Percentiles rank a stretch among this genome's conserved stretches.
Conservation (phyloP, 2,797 vertebrate genomes). For the Podarcis siculus region DNA sequence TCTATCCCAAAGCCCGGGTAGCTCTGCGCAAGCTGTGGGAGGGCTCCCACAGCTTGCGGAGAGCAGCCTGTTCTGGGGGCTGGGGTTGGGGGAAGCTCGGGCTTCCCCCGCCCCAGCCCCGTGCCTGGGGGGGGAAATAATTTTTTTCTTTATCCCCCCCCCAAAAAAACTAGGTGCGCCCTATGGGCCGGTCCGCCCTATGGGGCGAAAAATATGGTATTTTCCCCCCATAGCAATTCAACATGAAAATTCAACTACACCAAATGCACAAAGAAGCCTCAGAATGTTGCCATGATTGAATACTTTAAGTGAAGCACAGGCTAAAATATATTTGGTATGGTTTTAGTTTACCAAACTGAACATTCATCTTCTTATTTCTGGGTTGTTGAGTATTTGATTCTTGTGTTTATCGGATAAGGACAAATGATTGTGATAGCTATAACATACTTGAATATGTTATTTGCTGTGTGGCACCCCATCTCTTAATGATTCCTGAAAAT, state of each 20-base stretch:
- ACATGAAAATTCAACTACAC: background rate
- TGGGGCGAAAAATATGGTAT: too few species aligned
- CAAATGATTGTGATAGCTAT: rapidly evolving
- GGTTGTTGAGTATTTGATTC: background rate
- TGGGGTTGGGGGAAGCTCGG: too few species aligned
- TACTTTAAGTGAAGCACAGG: background rate
- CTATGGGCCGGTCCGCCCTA: too few species aligned
- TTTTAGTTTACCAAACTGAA: slow-evolving; percentile 1
- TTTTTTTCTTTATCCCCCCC: too few species aligned
- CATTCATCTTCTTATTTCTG: background rate
- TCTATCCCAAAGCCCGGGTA: too few species aligned
- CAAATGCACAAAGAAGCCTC: background rate
- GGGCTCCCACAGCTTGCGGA: too few species aligned
- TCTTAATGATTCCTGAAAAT: background rate
- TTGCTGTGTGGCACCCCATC: background rate
- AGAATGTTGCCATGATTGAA: background rate
- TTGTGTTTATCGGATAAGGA: background rate
- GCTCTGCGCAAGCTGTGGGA: too few species aligned
- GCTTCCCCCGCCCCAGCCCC: too few species aligned
- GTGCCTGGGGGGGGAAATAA: too few species aligned
- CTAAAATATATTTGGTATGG: background rate
- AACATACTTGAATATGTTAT: background rate
- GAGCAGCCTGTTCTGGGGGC: too few species aligned
- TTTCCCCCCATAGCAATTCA: background rate
- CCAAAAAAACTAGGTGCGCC: too few species aligned